Evolutionary conservation across 1,140 invertebrate genomes (phyloP).

Genomic region (Samia ricini): DNA sequence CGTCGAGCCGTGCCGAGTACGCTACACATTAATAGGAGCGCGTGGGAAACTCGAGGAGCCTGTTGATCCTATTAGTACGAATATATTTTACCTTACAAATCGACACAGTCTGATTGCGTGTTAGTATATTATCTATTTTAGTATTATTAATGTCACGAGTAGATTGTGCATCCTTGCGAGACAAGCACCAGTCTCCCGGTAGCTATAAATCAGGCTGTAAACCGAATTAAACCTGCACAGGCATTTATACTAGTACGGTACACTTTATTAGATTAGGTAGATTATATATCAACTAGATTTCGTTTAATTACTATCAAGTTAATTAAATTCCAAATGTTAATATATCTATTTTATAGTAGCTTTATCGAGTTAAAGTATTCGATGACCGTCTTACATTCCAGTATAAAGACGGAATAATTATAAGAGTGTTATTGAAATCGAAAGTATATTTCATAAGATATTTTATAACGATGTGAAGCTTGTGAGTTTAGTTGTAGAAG

Average conservation of each 20-base stretch:
- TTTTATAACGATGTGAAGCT: too few species aligned
- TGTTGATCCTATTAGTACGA: slow-evolving; percentile 15
- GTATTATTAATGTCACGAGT: slow-evolving; percentile 29
- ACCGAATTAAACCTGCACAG: slow-evolving; percentile 26
- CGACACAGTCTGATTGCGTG: slow-evolving; percentile 51
- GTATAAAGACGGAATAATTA: not conserved
- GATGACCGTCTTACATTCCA: not conserved
- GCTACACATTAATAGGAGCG: slow-evolving; percentile 11
- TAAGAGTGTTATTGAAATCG: too few species aligned
- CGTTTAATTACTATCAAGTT: slow-evolving; percentile 20
- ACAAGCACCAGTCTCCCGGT: slow-evolving; percentile 25
- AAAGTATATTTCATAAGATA: too few species aligned
- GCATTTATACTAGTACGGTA: slow-evolving; percentile 29
- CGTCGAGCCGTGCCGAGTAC: not conserved
- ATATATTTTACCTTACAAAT: slow-evolving; percentile 66
- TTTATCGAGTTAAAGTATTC: not conserved
- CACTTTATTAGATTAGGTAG: slow-evolving; percentile 23
- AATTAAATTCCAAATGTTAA: slow-evolving; percentile 29
- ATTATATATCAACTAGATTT: slow-evolving; percentile 24
- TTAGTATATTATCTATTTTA: slow-evolving; percentile 38
- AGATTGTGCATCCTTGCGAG: slow-evolving; percentile 55
- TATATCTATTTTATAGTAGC: slow-evolving; percentile 13
- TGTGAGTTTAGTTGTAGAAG: too few species aligned
- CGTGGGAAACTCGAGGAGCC: slow-evolving; percentile 56
- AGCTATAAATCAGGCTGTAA: slow-evolving; percentile 31